Evolutionary conservation across 1,140 invertebrate genomes (phyloP), one percentile per base, ranked within the genome.

Genomic region (Drosophila willistoni): DNA sequence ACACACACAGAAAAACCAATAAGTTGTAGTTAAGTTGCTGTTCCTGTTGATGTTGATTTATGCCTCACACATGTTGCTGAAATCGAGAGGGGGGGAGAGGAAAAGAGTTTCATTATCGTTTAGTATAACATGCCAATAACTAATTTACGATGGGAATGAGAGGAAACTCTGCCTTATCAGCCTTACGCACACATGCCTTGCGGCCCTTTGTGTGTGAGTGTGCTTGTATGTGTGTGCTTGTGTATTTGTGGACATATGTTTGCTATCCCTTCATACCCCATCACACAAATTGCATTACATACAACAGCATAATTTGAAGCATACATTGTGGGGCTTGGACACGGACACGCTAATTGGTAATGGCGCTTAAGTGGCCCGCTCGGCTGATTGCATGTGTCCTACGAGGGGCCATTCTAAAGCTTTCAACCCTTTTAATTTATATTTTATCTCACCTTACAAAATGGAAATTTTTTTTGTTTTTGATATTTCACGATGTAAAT

Each of bases 121-220:
- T 87, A 77, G 83, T 87, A 69, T 72, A 83, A 83, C 83, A 89
- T 79, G 83, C 84, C 84, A 87, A 86, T 86, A 86, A 87, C 83
- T 87, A 87, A 89, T 84, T 87, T 86, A 82, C 79, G 81, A 89
- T 78, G 81, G 87, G 87, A 79, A 12, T 2, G 36, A 39, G 36
- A 39, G 10, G 66, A 80, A 76, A 36, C 63, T 61, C 73, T 84
- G 68, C 80, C 79, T 87, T 87, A 89, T 89, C 83, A 89, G 77
- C 60, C 42, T 34, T 41, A 29, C 54, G 65, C 73, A 68, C 68
- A 78, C 17, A 59, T 63, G 66, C 64, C 67, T 66, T 56, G 64
- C 54, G 72, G 77, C 47, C 39, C 55, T 64, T 72, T 13, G 60
- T 39, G 39, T 76, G 64, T 71, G 64, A 68, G 75, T 65, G 54